A percentile compares a stretch with the other conserved stretches of the same genome.
phyloP scores from a whole-genome alignment of 2,888 invertebrate genomes.

The Papilio elwesi region DNA sequence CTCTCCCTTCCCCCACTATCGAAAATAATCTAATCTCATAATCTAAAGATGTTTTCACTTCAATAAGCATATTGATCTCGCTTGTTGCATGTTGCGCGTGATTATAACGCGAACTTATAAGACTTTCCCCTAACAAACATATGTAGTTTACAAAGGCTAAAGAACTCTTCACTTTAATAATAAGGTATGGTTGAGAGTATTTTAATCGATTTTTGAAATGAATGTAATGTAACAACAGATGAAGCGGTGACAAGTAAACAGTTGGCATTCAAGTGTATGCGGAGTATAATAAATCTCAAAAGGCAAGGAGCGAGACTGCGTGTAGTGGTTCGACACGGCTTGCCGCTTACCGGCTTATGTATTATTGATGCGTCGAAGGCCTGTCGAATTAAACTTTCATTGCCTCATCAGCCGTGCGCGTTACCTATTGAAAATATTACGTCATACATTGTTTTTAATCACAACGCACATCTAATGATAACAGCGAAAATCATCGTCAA shows the following conservation, averaged over 20 bases:
- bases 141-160: too few species aligned
- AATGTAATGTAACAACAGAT: too few species aligned
- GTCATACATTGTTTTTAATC: constrained; percentile 14
- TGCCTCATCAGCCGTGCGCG: constrained; percentile 55
- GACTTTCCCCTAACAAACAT: too few species aligned
- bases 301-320: constrained; percentile 16
- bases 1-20: too few species aligned
- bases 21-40: too few species aligned
- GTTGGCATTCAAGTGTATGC: background rate
- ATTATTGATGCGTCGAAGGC: constrained; percentile 68
- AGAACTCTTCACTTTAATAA: too few species aligned
- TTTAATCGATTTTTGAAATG: too few species aligned
- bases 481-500: background rate
- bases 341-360: constrained; percentile 72
- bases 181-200: too few species aligned
- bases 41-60: too few species aligned
- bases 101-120: too few species aligned
- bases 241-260: background rate
- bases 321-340: constrained; percentile 63
- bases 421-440: constrained; percentile 36
- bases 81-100: too few species aligned
- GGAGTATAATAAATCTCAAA: constrained; percentile 20
- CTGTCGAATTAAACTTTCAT: constrained; percentile 72
- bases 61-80: too few species aligned
- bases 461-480: background rate